Evolutionary conservation across 2,113 vertebrate genomes (phyloP).

Genomic region (Mastomys natalensis): DNA sequence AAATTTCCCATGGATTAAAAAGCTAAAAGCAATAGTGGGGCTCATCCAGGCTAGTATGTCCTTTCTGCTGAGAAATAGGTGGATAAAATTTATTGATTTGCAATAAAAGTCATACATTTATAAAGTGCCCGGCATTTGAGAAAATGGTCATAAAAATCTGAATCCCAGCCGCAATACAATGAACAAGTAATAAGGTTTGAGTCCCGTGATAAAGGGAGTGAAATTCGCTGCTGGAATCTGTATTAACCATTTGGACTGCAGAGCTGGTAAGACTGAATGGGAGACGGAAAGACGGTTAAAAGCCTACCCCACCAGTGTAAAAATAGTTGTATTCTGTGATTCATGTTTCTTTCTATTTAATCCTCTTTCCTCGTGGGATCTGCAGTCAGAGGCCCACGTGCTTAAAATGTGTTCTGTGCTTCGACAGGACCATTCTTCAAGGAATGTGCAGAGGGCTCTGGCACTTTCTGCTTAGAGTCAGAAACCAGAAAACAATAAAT

Average conservation of each 20-base stretch:
- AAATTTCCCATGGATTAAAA: conserved; percentile 73
- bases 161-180: conserved; percentile 56
- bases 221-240: conserved; percentile 51
- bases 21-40: conserved; percentile 43
- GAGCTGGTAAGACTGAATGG: neutral
- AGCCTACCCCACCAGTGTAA: neutral
- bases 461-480: neutral
- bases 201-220: conserved; percentile 43
- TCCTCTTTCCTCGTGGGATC: neutral
- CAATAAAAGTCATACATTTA: conserved; percentile 76
- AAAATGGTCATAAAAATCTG: conserved; percentile 60
- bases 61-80: conserved; percentile 64
- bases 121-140: conserved; percentile 57
- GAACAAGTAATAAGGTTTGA: conserved; percentile 67
- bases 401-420: neutral
- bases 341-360: neutral
- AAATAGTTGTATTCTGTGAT: neutral
- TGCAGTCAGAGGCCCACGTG: accelerated
- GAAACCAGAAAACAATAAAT: conserved; percentile 52
- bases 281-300: neutral
- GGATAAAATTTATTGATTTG: conserved; percentile 72
- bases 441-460: neutral
- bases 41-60: conserved; percentile 55
- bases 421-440: conserved; percentile 3
- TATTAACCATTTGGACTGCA: neutral